Base-by-base conservation (phyloP, 2,113 vertebrate species). In the Pagrus major region DNA sequence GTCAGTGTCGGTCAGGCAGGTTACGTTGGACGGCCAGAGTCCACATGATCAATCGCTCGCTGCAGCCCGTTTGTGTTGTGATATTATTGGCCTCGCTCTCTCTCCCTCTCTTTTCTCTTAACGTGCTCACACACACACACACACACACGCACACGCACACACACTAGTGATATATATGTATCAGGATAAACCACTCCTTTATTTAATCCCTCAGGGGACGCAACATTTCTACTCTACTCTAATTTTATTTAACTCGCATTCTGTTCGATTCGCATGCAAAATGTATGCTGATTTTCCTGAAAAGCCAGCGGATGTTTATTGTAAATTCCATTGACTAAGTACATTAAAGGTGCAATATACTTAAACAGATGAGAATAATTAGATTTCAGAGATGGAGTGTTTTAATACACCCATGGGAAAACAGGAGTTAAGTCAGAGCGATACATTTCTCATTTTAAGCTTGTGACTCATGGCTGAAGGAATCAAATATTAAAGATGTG, bases 1-100 rank as follows among this genome's bases (percentile, higher is more conserved):
- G 79, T 87, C 87, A 89, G 79, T 61, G 76, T 65, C 20, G 64
- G 89, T 87, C 76, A 42, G 78, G 15, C 4, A 76, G 78, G 77
- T 71, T 81, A 85, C 82, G 80, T 86, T 71, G 78, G 78, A 87
- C 59, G 10, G 63, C 11, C 65, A 12, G 33, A 35, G 66, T 60
- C 78, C 73, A 68, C 67, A 69, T 69, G 85, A 90, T 92, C 88
- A 91, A 86, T 89, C 82, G 76, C 55, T 44, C 58, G 41, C 59
- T 71, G 44, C 46, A 25, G 58, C 58, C 21, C 0, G 33, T 54
- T 59, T 80, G 56, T 84, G 68, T 67, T 35, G n/a, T 52, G 42
- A 71, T 69, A 71, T 80, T 70, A 83, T 41, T 27, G 35, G 27
- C 54, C 63, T 39, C 0, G 20, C 59, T 71, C 63, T 51, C n/a